Evolutionary conservation across 92 coral and sea anemone genomes (phyloP), one percentile per base, ranked within the genome.

Genomic region (Heteractis magnifica): DNA sequence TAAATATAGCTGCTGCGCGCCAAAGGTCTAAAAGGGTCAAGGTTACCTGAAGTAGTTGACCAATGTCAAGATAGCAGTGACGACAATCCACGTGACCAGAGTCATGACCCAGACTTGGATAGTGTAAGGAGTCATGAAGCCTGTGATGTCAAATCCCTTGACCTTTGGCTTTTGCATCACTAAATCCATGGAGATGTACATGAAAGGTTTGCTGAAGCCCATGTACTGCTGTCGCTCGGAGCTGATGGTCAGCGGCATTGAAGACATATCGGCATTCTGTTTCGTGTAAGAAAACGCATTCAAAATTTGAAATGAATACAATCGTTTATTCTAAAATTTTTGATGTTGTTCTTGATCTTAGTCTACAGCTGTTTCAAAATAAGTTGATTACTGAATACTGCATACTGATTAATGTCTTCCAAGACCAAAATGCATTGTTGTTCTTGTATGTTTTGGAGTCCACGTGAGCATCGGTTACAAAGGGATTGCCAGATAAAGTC

Each of bases 241-340:
- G 62, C 82, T 91, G 71, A 91, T 80, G 76, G 98, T 81, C 44
- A 91, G 75, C 58, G 95, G 89, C 56, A 88, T 87, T 21, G 76
- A 81, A 4, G 95, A 87, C 93, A 94, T 89, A 58, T 94, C 94
- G 9, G 98, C 92, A 55, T 87, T 84, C 95, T 92, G 80, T 8
- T 6, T 1, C 20, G 44, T 34, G 44, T 34, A 34, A 34, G 19
- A 53, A 8, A 0, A 0, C 0, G 58, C 1, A 53, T 8, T 8
- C 58, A 53, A 12, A 53, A 53, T 68, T 68, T 23, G 49, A 8
- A 51, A 51, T 18, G 15, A 59, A 26, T 13, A 26, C 19, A 49
- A n/a, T 34, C 44, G 44, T 34, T 34, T 34, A 34, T 34, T 34
- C 3, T 34, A 34, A 2, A 34, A 34, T 34, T 34, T 34, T 0